Evolutionary conservation across 2,888 invertebrate genomes (phyloP).

Genomic region (Drosophila sordidula): DNA sequence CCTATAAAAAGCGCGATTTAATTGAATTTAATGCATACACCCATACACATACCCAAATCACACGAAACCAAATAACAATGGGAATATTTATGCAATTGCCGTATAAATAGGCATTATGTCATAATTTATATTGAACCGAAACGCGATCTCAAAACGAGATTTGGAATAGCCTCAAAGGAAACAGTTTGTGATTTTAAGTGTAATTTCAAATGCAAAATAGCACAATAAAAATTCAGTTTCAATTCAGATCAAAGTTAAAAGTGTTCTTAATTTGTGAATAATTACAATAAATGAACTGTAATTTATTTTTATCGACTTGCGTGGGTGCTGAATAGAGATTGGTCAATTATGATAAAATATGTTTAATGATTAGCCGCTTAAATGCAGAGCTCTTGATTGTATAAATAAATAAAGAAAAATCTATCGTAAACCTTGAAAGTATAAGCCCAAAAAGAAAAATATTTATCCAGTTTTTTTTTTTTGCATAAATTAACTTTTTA

Average conservation of each 20-base stretch:
- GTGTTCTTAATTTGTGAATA: conserved; percentile 15
- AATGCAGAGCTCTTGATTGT: neutral
- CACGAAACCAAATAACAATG: conserved; percentile 31
- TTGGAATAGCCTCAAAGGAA: conserved; percentile 5
- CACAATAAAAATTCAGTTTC: conserved; percentile 1
- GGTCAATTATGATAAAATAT: neutral
- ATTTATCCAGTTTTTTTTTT: neutral
- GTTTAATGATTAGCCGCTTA: neutral
- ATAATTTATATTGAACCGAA: conserved; percentile 46
- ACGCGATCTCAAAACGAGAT: conserved; percentile 32
- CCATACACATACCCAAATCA: conserved; percentile 6
- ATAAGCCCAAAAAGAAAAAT: neutral
- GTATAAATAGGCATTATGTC: conserved; percentile 68
- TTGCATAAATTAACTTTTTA: too few species aligned
- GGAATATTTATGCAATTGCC: conserved; percentile 38
- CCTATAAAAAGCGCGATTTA: conserved; percentile 62
- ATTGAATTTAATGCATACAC: conserved; percentile 51
- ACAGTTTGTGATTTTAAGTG: conserved; percentile 12
- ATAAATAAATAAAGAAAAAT: too few species aligned
- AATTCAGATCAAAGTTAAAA: conserved; percentile 11
- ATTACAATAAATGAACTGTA: neutral
- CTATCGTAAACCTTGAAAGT: too few species aligned
- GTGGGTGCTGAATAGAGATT: neutral
- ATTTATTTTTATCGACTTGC: neutral
- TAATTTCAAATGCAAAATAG: conserved; percentile 42